Evolutionary conservation across 2,113 vertebrate species (phyloP), one percentile per base, ranked within the genome.

Genomic region (Chiloscyllium plagiosum): DNA sequence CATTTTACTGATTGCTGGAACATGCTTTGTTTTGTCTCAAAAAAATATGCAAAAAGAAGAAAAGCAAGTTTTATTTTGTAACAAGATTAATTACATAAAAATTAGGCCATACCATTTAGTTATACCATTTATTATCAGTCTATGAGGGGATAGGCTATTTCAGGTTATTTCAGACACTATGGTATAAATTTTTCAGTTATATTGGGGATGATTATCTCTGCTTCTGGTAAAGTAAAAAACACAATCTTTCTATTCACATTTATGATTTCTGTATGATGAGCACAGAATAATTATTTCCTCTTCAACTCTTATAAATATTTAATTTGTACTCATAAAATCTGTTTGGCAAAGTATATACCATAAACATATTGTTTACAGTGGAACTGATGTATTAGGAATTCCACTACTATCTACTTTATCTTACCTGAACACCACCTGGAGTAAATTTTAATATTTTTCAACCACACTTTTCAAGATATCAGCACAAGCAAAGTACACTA

Each of bases 361-460:
- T 47, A 47, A 47, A 8, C 52, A 90, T 4, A 33, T n/a, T 61
- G 52, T 90, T 89, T 56, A 8, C 29, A 29, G 86, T 56, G 50
- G 86, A 33, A 89, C 52, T 89, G 47, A 89, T 29, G 86, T 56
- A 56, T 89, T 56, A 90, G 87, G 4, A 33, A 56, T 90, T 90
- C 29, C 56, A 90, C 29, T 61, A 29, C 52, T 19, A 61, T 90
- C 52, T 61, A 65, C 52, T 90, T 4, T 90, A 33, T 33, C 50
- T 90, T n/a, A 56, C 52, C 29, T 61, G 87, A 90, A 65, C 20
- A 65, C 50, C 52, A n/a, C 24, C 52, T 90, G 29, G 86, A 89
- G 50, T 89, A 89, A 61, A 89, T 89, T 90, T 90, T 90, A 90
- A 90, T 56, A 61, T 90, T 90, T 13, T 61, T 90, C 87, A 65